These are phyloP conservation scores for Sinhomidia bicolor DNA, from an alignment of 2,888 invertebrate species.

Conservation along the genomic window DNA sequence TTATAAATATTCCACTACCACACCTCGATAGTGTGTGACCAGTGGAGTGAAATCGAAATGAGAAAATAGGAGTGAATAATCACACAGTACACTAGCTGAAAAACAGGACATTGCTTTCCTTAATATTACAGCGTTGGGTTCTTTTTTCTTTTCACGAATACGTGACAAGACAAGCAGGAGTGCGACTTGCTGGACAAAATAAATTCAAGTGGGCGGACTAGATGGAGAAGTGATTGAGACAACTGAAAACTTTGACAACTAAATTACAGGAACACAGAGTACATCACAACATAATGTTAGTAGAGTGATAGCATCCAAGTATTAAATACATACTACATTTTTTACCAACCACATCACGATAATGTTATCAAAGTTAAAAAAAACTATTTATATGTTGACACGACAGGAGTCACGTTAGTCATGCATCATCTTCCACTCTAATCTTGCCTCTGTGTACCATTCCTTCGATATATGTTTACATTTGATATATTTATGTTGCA, in stretches of 20 bases:
- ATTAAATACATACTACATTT: not conserved
- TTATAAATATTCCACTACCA: not conserved
- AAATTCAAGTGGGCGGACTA: not conserved
- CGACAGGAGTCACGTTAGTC: not conserved
- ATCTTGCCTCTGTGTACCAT: not conserved
- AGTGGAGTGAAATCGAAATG: not conserved
- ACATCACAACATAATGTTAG: not conserved
- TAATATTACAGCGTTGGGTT: not conserved
- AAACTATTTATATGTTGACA: not conserved
- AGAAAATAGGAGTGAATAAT: not conserved
- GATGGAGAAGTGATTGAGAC: not conserved
- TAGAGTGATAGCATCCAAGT: not conserved
- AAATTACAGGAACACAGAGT: not conserved
- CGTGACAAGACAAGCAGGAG: not conserved
- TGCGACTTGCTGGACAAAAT: not conserved
- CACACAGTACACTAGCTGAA: not conserved
- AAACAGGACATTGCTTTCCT: not conserved
- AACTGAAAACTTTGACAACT: not conserved
- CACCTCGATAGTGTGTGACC: not conserved
- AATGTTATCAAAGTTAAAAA: too few relatives aligned
- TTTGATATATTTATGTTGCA: not conserved
- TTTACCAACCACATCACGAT: not conserved
- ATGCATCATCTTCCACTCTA: conserved; percentile 3
- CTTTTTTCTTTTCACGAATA: not conserved
- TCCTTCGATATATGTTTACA: not conserved